phyloP scores from a whole-genome alignment of 2,797 vertebrate species.

The Chelidonichthys spinosus region DNA sequence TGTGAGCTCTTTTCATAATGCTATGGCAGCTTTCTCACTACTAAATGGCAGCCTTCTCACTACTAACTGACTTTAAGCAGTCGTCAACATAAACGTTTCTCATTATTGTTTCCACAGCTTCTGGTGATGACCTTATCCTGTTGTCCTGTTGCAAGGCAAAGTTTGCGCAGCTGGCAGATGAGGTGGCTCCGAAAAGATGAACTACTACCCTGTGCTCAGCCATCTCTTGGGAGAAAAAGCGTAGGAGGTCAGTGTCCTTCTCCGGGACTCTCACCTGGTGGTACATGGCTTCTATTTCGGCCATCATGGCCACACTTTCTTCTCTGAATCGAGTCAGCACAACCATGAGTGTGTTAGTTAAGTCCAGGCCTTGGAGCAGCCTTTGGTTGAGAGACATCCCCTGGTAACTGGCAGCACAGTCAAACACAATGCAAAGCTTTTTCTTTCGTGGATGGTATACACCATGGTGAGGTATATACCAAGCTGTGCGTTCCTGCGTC shows the following conservation, averaged over 20 bases:
- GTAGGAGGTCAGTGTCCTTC: no score
- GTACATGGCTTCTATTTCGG: background rate
- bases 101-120: background rate
- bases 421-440: background rate
- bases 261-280: background rate
- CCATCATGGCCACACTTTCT: background rate
- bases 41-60: no score
- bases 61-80: no score
- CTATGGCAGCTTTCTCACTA: background rate
- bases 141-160: background rate
- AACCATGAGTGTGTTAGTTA: background rate
- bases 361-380: background rate
- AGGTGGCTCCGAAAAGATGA: background rate
- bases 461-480: background rate
- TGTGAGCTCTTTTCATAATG: background rate
- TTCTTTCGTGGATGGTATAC: background rate
- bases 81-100: background rate
- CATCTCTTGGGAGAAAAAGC: background rate
- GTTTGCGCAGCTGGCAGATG: background rate
- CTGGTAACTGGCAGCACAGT: background rate
- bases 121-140: background rate
- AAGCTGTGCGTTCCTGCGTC: accelerated
- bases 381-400: background rate
- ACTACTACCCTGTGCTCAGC: background rate
- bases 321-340: background rate